These are phyloP conservation scores for Cosmorhoe ocellata DNA, from an alignment of 2,888 invertebrate species.

Conservation along the genomic window DNA sequence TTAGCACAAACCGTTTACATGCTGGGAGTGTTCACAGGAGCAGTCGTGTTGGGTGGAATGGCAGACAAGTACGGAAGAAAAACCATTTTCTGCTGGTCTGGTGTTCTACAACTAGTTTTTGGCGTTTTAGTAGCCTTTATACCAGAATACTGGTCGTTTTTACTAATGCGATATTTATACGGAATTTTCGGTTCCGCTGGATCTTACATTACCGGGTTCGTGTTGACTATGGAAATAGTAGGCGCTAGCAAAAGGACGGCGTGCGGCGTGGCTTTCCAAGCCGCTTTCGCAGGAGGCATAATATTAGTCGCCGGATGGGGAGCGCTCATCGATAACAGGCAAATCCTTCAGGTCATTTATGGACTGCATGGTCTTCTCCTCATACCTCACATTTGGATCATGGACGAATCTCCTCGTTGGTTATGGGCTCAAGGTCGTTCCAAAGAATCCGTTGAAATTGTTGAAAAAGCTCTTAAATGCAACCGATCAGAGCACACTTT, in stretches of 20 bases:
- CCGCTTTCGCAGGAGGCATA: constrained; percentile 89
- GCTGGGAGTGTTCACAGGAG: constrained; percentile 93
- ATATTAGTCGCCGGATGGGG: constrained; percentile 94
- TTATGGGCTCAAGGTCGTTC: constrained; percentile 91
- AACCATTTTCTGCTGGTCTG: constrained; percentile 91
- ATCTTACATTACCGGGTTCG: constrained; percentile 86
- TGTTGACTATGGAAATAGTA: constrained; percentile 91
- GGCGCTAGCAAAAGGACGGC: constrained; percentile 90
- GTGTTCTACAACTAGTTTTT: constrained; percentile 86
- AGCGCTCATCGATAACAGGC: constrained; percentile 87
- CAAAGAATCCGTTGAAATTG: constrained; percentile 88
- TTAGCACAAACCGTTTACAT: constrained; percentile 90
- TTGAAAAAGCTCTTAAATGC: constrained; percentile 88
- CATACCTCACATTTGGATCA: constrained; percentile 92
- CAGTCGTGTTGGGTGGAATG: constrained; percentile 89
- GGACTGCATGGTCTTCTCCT: constrained; percentile 89
- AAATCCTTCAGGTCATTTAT: constrained; percentile 89
- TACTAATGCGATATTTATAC: constrained; percentile 86
- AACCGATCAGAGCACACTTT: constrained; percentile 85
- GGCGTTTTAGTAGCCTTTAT: constrained; percentile 90
- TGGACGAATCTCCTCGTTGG: constrained; percentile 95
- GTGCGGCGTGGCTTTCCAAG: constrained; percentile 91
- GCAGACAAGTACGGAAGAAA: constrained; percentile 93
- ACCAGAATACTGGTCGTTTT: constrained; percentile 88
- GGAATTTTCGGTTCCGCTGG: constrained; percentile 94